These are phyloP conservation scores for Leucophora obtusa DNA, from an alignment of 2,888 invertebrate species.

Conservation along the genomic window DNA sequence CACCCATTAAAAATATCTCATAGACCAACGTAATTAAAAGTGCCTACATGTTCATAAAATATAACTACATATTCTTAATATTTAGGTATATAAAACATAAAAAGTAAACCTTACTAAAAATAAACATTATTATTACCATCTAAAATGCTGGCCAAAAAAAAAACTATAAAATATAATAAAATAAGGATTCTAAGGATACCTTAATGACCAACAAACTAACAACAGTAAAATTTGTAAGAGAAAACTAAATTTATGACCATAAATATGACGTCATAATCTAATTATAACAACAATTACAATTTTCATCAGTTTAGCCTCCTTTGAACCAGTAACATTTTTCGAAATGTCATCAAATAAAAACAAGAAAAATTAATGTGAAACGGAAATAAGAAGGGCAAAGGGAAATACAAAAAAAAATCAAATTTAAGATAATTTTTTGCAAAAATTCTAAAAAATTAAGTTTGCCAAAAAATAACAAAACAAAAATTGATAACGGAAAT, in stretches of 20 bases:
- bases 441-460: conserved; percentile 13
- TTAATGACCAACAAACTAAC: conserved; percentile 19
- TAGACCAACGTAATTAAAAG: neutral
- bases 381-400: conserved; percentile 58
- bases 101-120: conserved; percentile 4
- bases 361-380: conserved; percentile 57
- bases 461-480: conserved; percentile 48
- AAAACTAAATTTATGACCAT: conserved; percentile 42
- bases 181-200: conserved; percentile 21
- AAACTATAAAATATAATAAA: conserved; percentile 7
- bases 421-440: conserved; percentile 22
- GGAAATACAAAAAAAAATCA: neutral
- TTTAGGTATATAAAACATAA: neutral
- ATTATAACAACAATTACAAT: conserved; percentile 66
- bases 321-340: conserved; percentile 45
- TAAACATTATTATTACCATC: conserved; percentile 9
- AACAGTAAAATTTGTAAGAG: neutral
- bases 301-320: conserved; percentile 22
- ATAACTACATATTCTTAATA: conserved; percentile 2
- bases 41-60: conserved; percentile 22
- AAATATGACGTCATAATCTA: conserved; percentile 65
- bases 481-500: conserved; percentile 57
- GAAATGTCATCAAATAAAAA: conserved; percentile 60
- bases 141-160: conserved; percentile 18
- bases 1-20: conserved; percentile 26